Conservation (phyloP, 1,140 invertebrate genomes). For the Drosophila kikkawai region DNA sequence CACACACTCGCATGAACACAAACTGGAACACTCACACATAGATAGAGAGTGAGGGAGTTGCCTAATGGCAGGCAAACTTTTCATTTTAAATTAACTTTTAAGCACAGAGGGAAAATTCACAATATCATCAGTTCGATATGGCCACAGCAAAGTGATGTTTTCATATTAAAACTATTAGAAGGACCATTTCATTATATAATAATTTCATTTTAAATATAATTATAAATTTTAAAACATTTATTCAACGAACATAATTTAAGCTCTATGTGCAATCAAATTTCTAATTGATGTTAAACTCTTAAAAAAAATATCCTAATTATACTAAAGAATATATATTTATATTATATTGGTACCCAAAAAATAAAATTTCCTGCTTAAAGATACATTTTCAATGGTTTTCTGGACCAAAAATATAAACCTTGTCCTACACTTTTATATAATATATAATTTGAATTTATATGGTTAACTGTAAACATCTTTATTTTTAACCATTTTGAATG, state of each 20-base stretch:
- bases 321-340: no score
- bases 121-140: conserved; percentile 27
- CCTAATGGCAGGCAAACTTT: conserved; percentile 75
- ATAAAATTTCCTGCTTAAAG: no score
- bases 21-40: conserved; percentile 11
- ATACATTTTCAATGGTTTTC: no score
- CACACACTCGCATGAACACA: conserved; percentile 11
- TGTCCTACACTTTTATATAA: neutral
- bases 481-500: no score
- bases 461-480: no score
- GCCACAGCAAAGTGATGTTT: neutral
- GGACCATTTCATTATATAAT: neutral
- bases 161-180: conserved; percentile 2
- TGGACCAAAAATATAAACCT: no score
- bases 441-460: neutral
- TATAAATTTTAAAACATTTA: neutral
- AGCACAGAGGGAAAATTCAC: conserved; percentile 18
- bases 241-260: neutral
- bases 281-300: no score
- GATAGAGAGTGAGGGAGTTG: conserved; percentile 12
- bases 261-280: neutral
- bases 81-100: conserved; percentile 76
- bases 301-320: no score
- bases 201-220: no score
- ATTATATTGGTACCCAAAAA: no score